Base-by-base conservation (phyloP, 2,797 vertebrate species). In the Delichon dasypus region DNA sequence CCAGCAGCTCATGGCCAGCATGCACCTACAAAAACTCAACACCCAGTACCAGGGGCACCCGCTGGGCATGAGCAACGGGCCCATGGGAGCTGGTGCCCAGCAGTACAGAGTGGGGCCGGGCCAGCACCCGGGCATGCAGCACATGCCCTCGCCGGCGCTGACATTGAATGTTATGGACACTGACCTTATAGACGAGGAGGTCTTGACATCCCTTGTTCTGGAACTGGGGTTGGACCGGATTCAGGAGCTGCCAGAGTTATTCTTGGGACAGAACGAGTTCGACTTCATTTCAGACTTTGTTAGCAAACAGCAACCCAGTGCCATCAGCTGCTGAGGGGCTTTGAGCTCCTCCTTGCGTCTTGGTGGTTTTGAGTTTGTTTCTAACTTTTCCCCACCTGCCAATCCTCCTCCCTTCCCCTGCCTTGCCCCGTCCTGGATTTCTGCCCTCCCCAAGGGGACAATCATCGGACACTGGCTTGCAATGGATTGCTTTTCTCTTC, bases 271-370 rank as follows among this genome's bases (percentile, higher is more conserved):
- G 97, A 99, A 99, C 42, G 99, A 99, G 97, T 99, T 99, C 88
- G 99, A 99, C 97, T 99, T 99, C 95, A 98, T 99, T 96, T 98
- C 99, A 67, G 99, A 99, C 98, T 99, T 99, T 97, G 99, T 99
- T 88, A 98, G 98, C 97, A 99, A 99, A 98, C 99, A 99, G 95
- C 99, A 99, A 81, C 98, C 99, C 27, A 99, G 99, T 96, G 98
- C 99, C 3, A 99, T 99, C 68, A 99, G 99, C 84, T 99, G 99
- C 97, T 99, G 98, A 97, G 91, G 90, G 73, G 87, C 79, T 84
- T 78, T 45, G 73, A 89, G 89, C 93, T 95, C 92, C 81, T 95
- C 82, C 92, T 94, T 57, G 82, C 58, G 93, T 96, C 85, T 66
- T 29, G 89, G 58, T 92, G 93, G 79, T 68, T 93, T 85, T 84